Percentiles rank a stretch among this genome's conserved stretches.
Conservation (phyloP, 2,797 vertebrate species). For the Gobionotothen gibberifrons region DNA sequence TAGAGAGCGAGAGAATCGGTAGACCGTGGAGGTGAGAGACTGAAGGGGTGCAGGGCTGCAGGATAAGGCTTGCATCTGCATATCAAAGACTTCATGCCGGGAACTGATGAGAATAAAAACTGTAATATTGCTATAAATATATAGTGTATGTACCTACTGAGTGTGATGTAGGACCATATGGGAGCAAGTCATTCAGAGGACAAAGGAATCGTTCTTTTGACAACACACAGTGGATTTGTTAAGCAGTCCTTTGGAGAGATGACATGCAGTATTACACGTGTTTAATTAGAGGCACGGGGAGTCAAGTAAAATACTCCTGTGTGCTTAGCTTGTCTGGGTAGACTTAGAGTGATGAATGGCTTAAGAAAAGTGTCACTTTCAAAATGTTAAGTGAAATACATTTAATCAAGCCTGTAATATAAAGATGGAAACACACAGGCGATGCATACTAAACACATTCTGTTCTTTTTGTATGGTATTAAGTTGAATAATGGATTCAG, state of each 20-base stretch:
- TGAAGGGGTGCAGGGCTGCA: constrained; percentile 22
- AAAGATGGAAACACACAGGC: neutral
- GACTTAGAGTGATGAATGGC: constrained; percentile 45
- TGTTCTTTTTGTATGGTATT: neutral
- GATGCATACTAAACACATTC: constrained; percentile 20
- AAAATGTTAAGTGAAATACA: constrained; percentile 38
- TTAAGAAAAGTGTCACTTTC: constrained; percentile 33
- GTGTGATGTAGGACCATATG: constrained; percentile 41
- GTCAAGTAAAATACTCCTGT: constrained; percentile 57
- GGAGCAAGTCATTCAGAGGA: constrained; percentile 52
- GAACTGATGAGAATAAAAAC: constrained; percentile 52
- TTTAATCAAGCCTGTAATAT: constrained; percentile 20
- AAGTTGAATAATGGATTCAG: constrained; percentile 22
- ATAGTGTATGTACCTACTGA: neutral
- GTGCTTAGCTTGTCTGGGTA: constrained; percentile 50
- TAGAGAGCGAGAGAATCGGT: constrained; percentile 5
- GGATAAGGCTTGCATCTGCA: constrained; percentile 62
- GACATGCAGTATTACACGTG: constrained; percentile 70
- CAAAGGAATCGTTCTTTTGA: constrained; percentile 59
- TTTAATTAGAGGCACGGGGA: constrained; percentile 70
- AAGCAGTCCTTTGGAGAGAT: constrained; percentile 56
- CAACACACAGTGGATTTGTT: constrained; percentile 67
- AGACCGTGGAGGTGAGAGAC: constrained; percentile 34
- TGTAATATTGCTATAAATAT: constrained; percentile 46
- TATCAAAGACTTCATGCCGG: constrained; percentile 63